These are phyloP conservation scores for Prinia subflava DNA, from an alignment of 2,113 vertebrate species.

Conservation along the genomic window DNA sequence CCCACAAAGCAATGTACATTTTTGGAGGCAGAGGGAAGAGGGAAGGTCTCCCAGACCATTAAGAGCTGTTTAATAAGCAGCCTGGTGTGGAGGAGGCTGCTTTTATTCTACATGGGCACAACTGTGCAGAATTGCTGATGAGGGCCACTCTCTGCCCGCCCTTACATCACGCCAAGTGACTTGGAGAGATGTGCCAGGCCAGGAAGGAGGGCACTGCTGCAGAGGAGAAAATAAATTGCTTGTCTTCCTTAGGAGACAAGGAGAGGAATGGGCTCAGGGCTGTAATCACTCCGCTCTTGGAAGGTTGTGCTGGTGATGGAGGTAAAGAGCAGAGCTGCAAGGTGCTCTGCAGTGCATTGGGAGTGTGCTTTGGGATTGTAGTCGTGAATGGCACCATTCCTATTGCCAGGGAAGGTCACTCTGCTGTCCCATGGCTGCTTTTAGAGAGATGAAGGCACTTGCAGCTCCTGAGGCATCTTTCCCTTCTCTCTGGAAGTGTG, in stretches of 20 bases:
- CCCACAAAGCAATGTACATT: slow-evolving; percentile 24
- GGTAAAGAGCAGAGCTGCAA: background rate
- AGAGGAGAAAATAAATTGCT: background rate
- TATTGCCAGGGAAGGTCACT: background rate
- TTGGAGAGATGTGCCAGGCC: background rate
- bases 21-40: slow-evolving; percentile 21
- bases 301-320: background rate
- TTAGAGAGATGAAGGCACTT: background rate
- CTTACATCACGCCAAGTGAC: background rate
- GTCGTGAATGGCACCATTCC: background rate
- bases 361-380: background rate
- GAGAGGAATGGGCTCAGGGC: background rate
- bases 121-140: background rate
- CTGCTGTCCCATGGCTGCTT: background rate
- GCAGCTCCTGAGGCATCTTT: background rate
- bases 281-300: background rate
- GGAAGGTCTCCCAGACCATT: slow-evolving; percentile 23
- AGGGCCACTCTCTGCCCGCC: background rate
- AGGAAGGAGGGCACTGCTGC: background rate
- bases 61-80: slow-evolving; percentile 48
- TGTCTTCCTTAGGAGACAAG: background rate
- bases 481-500: background rate
- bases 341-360: background rate
- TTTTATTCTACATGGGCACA: background rate
- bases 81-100: background rate